Evolutionary conservation across 2,113 vertebrate genomes (phyloP).

Genomic region (Passer montanus): DNA sequence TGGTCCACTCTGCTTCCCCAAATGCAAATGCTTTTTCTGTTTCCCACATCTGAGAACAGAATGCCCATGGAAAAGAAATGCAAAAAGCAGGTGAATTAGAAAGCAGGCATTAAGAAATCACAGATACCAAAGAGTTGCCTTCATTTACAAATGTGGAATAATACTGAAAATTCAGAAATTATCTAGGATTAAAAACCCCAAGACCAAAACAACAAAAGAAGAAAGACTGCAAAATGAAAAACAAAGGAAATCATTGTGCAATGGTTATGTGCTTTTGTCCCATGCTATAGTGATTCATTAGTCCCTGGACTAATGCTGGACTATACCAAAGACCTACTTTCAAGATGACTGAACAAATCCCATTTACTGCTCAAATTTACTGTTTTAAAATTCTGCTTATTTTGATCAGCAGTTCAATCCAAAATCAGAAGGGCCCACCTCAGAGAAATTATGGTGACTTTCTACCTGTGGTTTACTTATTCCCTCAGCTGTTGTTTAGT

Average conservation of each 20-base stretch:
- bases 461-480: background rate
- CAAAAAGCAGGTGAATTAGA: background rate
- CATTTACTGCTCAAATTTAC: background rate
- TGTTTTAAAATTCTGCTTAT: background rate
- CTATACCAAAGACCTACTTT: background rate
- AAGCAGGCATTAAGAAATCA: background rate
- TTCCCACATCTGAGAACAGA: background rate
- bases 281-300: background rate
- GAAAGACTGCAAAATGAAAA: background rate
- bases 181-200: background rate
- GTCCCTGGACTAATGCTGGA: background rate
- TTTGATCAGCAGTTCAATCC: background rate
- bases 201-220: background rate
- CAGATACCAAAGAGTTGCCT: background rate
- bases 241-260: background rate
- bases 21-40: background rate
- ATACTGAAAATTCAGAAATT: background rate
- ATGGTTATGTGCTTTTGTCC: background rate
- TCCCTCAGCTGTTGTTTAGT: background rate
- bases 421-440: background rate
- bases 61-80: background rate
- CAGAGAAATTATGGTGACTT: background rate
- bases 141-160: background rate
- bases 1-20: background rate
- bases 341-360: background rate